Conservation (phyloP, 2,113 vertebrate species). For the Thamnaconus septentrionalis region DNA sequence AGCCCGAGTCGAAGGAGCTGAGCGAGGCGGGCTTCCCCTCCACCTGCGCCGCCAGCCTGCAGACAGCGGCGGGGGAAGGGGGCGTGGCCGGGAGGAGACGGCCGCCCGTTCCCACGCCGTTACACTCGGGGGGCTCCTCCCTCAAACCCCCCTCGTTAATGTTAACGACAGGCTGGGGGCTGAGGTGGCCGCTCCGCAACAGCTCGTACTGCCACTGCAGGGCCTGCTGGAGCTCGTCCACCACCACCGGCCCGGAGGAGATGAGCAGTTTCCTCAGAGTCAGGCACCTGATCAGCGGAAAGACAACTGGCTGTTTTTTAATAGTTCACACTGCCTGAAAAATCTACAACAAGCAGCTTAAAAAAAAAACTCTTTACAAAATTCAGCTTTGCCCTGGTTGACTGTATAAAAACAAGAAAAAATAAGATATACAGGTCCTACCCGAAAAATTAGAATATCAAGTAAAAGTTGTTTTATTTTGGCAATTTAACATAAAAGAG, state of each 20-base stretch:
- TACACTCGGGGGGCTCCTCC: not conserved
- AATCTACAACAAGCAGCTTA: no score
- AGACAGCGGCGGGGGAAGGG: not conserved
- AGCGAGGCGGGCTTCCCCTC: conserved; percentile 34
- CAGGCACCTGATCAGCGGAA: conserved; percentile 63
- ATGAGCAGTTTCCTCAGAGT: conserved; percentile 69
- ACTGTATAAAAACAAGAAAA: no score
- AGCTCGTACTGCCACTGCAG: conserved; percentile 76
- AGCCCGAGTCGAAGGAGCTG: conserved; percentile 75
- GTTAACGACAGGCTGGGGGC: not conserved
- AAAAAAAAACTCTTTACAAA: no score
- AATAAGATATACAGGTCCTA: no score
- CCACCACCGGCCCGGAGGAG: conserved; percentile 42
- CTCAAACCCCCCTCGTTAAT: no score
- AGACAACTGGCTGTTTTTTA: not conserved
- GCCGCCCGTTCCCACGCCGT: not conserved
- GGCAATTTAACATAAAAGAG: no score
- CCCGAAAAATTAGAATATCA: no score
- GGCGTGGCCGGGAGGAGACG: no score
- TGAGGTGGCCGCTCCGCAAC: conserved; percentile 29
- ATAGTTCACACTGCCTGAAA: no score
- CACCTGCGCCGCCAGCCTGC: conserved; percentile 27
- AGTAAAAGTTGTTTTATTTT: no score
- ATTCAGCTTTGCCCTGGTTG: no score
- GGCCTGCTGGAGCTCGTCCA: conserved; percentile 66